Base-by-base conservation (phyloP, 2,797 vertebrate genomes). In the Alauda arvensis region DNA sequence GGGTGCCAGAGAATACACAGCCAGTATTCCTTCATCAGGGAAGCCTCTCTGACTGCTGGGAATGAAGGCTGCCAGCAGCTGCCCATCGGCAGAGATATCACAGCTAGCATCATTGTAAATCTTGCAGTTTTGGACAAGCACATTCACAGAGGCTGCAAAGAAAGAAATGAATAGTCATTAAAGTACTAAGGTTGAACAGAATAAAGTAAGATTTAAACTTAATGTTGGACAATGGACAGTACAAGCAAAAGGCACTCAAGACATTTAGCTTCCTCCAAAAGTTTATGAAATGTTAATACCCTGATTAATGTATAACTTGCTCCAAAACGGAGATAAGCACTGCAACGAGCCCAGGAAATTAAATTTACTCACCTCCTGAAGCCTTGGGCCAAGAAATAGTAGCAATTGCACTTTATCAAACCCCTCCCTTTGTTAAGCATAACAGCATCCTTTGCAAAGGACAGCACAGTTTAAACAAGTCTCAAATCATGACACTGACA, bases 91-190 rank as follows among this genome's bases (percentile, higher is more conserved):
- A 23, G 99, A 99, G 96, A 99, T 99, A 96, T 99, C 99, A 26
- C 99, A 99, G 90, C 99, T 99, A 34, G 99, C 99, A 39, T 99
- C 99, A 10, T 99, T 99, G 97, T 99, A 99, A 96, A 99, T 99
- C 95, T 99, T 99, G 96, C 99, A 99, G 97, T 99, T 99, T 95
- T 98, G 99, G 93, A 99, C 99, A 96, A 99, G 97, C 39, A 99
- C 99, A 46, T 99, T 99, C 92, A 99, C 97, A 0, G 98, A 98
- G 62, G 98, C 99, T 99, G 96, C 60, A 91, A 68, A 94, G 72
- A 94, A 92, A 77, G 24, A 75, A 76, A 56, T 19, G 14, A 72
- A 90, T 51, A 85, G 69, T 37, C 46, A 87, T 78, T 94, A 82
- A 68, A 87, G 25, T 14, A 72, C n/a, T 51, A 28, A 9, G 28